A percentile compares a stretch with the other conserved stretches of the same genome.
Evolutionary conservation across 2,888 invertebrate species (phyloP).

Genomic region (Panzeria rudis): DNA sequence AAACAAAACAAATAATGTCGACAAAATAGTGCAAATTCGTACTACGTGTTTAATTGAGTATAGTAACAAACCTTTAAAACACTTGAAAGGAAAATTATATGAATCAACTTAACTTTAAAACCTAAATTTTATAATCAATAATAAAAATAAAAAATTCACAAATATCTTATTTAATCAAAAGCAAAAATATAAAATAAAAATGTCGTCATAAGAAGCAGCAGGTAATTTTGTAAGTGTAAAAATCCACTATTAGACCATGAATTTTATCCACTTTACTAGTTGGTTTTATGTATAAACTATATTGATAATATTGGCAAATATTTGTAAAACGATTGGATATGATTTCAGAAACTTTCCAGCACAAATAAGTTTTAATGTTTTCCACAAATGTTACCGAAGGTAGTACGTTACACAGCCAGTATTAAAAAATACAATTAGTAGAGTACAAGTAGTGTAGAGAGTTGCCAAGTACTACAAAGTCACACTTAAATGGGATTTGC

Average conservation of each 20-base stretch:
- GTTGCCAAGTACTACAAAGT: conserved; percentile 33
- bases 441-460: conserved; percentile 53
- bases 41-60: neutral
- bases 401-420: conserved; percentile 53
- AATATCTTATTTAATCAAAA: conserved; percentile 11
- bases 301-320: neutral
- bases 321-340: conserved; percentile 28
- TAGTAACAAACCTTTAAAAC: conserved; percentile 31
- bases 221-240: conserved; percentile 49
- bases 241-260: conserved; percentile 19
- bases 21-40: neutral
- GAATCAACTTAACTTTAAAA: neutral
- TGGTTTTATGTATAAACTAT: neutral
- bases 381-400: conserved; percentile 54
- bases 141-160: neutral
- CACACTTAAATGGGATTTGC: neutral
- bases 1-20: neutral
- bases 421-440: conserved; percentile 59
- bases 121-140: conserved; percentile 7
- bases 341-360: conserved; percentile 22
- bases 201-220: conserved; percentile 65
- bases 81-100: neutral
- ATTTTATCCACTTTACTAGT: conserved; percentile 27
- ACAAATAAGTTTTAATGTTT: conserved; percentile 36
- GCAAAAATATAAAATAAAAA: conserved; percentile 44